Evolutionary conservation across 2,888 invertebrate genomes (phyloP).

Genomic region (Dichetophora obliterata): DNA sequence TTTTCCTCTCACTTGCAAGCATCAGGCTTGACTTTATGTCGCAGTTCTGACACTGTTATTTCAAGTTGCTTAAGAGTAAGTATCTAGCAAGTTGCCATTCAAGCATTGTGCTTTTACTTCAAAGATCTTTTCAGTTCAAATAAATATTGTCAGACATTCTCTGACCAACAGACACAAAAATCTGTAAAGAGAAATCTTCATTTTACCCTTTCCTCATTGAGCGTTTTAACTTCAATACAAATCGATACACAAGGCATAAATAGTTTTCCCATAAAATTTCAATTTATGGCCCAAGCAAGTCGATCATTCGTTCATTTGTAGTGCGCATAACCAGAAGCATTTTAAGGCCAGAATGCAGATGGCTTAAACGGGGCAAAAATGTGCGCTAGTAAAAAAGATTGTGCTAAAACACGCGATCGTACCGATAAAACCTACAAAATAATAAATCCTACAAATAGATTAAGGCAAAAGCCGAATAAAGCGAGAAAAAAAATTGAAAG

Average conservation of each 20-base stretch:
- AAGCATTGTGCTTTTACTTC: no score
- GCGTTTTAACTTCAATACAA: background rate
- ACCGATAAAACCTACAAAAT: background rate
- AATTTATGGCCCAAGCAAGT: background rate
- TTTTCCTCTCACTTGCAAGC: no score
- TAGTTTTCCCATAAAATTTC: conserved; percentile 10
- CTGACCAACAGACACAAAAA: no score
- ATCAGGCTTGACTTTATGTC: no score
- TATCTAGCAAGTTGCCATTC: no score
- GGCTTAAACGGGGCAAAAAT: conserved; percentile 5
- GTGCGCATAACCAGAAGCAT: conserved; percentile 20
- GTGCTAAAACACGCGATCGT: conserved; percentile 30
- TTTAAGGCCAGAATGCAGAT: conserved; percentile 1
- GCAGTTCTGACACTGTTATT: no score
- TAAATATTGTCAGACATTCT: no score
- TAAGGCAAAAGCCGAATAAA: background rate
- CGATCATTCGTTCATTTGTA: background rate
- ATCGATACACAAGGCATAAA: background rate
- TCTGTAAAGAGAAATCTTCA: background rate
- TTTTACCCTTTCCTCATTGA: background rate
- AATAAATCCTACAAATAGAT: background rate
- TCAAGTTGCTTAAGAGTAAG: no score
- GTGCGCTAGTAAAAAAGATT: conserved; percentile 17
- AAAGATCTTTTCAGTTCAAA: no score
- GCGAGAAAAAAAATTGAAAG: background rate